phyloP scores from a whole-genome alignment of 2,888 invertebrate genomes.

The Eristalis pertinax region DNA sequence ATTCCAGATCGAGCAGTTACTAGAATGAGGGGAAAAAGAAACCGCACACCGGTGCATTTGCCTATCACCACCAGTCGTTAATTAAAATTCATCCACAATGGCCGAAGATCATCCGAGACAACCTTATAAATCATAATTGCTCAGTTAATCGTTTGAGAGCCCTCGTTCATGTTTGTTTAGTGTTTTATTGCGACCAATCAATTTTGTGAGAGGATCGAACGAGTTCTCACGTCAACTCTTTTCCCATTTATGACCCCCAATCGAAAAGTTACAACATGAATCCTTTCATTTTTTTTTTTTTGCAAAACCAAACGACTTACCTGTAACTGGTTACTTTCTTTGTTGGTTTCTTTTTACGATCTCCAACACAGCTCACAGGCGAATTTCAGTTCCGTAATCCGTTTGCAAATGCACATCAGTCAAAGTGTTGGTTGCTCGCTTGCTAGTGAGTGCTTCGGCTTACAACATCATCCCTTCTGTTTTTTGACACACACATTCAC shows the following conservation, averaged over 20 bases:
- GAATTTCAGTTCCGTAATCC: constrained; percentile 49
- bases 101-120: background rate
- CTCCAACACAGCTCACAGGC: constrained; percentile 30
- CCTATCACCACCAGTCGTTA: background rate
- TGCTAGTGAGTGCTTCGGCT: background rate
- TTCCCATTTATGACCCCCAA: constrained; percentile 27
- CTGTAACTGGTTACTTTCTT: constrained; percentile 29
- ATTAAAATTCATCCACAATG: background rate
- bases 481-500: too few relatives aligned
- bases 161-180: background rate
- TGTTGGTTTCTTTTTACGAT: constrained; percentile 19
- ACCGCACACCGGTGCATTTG: background rate
- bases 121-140: background rate
- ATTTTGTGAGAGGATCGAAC: background rate
- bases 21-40: background rate
- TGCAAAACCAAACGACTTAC: constrained; percentile 24
- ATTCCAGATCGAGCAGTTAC: background rate
- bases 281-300: constrained; percentile 11
- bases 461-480: background rate
- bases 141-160: background rate
- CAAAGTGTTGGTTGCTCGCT: background rate
- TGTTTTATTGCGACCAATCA: constrained; percentile 1
- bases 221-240: constrained; percentile 55
- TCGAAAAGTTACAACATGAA: constrained; percentile 12
- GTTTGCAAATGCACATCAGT: constrained; percentile 1